A percentile compares a stretch with the other conserved stretches of the same genome.
Conservation (phyloP, 2,888 invertebrate species). For the Trissolcus brochymenae region DNA sequence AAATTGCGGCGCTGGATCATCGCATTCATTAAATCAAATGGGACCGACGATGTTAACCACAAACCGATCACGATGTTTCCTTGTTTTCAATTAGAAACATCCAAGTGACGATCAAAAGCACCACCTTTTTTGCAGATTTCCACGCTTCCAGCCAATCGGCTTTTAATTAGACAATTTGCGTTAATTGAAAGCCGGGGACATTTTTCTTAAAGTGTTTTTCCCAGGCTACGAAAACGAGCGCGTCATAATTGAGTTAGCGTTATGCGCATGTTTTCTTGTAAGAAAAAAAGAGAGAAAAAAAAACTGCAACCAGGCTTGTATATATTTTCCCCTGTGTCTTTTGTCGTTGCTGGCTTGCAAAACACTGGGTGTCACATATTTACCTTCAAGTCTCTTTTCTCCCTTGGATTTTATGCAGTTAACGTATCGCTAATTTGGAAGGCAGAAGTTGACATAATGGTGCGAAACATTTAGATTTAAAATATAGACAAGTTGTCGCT, state of each 20-base stretch:
- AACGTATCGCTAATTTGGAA: conserved; percentile 56
- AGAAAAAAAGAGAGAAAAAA: conserved; percentile 21
- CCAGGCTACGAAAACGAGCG: conserved; percentile 74
- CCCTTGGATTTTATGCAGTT: conserved; percentile 51
- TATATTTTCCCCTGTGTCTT: conserved; percentile 43
- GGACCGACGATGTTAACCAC: conserved; percentile 35
- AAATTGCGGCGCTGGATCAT: conserved; percentile 19
- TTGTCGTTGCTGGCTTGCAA: conserved; percentile 44
- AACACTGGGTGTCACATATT: conserved; percentile 25
- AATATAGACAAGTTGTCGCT: not conserved
- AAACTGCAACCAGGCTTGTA: conserved; percentile 52
- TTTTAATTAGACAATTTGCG: conserved; percentile 75
- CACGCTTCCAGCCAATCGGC: conserved; percentile 59
- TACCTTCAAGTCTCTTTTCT: conserved; percentile 42
- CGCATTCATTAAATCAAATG: conserved; percentile 52
- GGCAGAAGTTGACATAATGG: conserved; percentile 43
- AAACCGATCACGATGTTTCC: conserved; percentile 29
- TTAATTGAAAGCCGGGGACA: conserved; percentile 74
- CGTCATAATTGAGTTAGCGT: conserved; percentile 76
- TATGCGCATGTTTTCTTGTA: conserved; percentile 63
- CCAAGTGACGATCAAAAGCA: conserved; percentile 22
- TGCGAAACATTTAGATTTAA: conserved; percentile 27
- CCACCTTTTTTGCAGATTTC: conserved; percentile 17
- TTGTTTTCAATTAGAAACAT: conserved; percentile 43
- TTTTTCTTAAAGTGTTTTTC: conserved; percentile 70